Evolutionary conservation across 2,888 invertebrate species (phyloP).

Genomic region (Drosophila seclusa): DNA sequence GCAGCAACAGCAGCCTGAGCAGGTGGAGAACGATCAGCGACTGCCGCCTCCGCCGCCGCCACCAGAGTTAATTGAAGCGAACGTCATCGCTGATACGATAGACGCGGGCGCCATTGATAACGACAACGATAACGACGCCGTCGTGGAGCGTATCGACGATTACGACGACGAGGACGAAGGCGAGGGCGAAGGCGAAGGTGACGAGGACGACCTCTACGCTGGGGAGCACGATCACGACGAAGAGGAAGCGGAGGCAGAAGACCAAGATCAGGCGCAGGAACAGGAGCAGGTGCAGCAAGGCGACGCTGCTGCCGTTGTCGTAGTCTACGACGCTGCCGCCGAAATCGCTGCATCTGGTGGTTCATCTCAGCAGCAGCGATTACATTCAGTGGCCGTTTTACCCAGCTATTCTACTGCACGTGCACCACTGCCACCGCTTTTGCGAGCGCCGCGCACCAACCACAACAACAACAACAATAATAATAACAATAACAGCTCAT

Average conservation of each 20-base stretch:
- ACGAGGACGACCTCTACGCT: conserved; percentile 51
- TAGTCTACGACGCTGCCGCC: conserved; percentile 8
- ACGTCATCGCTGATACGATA: conserved; percentile 70
- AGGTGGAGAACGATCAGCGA: conserved; percentile 18
- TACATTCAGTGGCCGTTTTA: conserved; percentile 69
- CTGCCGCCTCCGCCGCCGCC: conserved; percentile 19
- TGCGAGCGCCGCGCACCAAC: conserved; percentile 56
- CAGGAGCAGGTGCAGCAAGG: conserved; percentile 14
- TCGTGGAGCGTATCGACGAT: conserved; percentile 77
- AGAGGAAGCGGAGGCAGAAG: conserved; percentile 28
- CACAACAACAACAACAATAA: conserved; percentile 28
- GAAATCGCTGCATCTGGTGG: conserved; percentile 24
- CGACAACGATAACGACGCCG: conserved; percentile 56
- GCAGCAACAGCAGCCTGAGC: conserved; percentile 19
- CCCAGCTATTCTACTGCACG: conserved; percentile 60
- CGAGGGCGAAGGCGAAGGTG: conserved; percentile 61
- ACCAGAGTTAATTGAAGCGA: conserved; percentile 50
- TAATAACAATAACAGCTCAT: conserved; percentile 31
- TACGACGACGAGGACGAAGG: conserved; percentile 70
- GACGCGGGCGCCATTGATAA: conserved; percentile 65
- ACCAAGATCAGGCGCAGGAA: conserved; percentile 22
- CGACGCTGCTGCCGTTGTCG: conserved; percentile 21
- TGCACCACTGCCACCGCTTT: conserved; percentile 60
- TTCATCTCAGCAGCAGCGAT: conserved; percentile 35
- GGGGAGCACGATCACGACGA: conserved; percentile 7